Conservation (phyloP, 2,113 vertebrate species). For the Chlamydotis undulata region DNA sequence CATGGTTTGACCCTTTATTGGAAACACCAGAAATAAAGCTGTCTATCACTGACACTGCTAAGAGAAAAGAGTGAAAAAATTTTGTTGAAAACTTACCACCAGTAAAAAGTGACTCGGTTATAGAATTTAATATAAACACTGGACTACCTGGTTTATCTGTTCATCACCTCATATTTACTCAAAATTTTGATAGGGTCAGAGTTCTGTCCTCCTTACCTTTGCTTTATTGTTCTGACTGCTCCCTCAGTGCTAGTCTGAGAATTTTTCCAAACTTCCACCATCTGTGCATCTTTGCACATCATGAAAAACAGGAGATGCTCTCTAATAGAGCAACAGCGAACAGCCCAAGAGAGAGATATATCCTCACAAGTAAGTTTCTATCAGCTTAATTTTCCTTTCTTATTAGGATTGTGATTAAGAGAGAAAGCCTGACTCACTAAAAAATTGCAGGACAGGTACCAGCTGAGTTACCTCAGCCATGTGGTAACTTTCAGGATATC, state of each 20-base stretch:
- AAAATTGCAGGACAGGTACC: neutral
- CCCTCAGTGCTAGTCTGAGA: neutral
- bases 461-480: neutral
- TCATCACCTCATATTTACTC: neutral
- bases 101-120: neutral
- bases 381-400: neutral
- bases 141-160: neutral
- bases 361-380: neutral
- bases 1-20: neutral
- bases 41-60: neutral
- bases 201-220: neutral
- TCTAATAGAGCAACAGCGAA: neutral
- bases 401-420: neutral
- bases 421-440: neutral
- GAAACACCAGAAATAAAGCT: neutral
- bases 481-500: neutral
- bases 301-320: neutral
- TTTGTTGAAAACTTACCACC: neutral
- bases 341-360: neutral
- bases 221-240: neutral
- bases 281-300: neutral
- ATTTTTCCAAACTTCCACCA: neutral
- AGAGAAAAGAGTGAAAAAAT: neutral
- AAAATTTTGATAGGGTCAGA: neutral
- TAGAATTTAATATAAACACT: neutral